Evolutionary conservation across 2,888 invertebrate species (phyloP).

Genomic region (Pterostichus niger): DNA sequence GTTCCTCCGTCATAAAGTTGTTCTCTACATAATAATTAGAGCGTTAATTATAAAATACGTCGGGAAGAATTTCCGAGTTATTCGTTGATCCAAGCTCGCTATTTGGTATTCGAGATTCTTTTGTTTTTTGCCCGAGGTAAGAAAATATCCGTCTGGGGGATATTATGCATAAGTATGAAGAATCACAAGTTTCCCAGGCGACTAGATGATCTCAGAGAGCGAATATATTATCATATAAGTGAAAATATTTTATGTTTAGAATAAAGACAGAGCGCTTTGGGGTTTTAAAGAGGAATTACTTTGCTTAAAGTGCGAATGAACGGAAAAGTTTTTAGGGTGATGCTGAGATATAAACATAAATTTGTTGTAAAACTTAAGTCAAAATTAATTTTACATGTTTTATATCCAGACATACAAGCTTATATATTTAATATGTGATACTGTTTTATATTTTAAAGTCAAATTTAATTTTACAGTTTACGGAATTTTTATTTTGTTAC

Average conservation of each 20-base stretch:
- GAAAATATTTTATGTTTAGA: constrained; percentile 61
- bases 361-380: too few species aligned
- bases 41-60: constrained; percentile 42
- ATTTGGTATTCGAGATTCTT: constrained; percentile 6
- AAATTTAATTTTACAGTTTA: too few species aligned
- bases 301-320: neutral
- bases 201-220: constrained; percentile 19
- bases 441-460: too few species aligned
- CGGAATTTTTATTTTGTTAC: too few species aligned
- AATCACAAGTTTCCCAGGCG: constrained; percentile 48
- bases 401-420: too few species aligned
- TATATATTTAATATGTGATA: too few species aligned
- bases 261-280: constrained; percentile 21
- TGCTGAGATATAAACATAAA: too few species aligned
- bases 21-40: constrained; percentile 41
- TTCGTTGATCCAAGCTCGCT: constrained; percentile 15
- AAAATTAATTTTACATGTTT: too few species aligned
- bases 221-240: constrained; percentile 59
- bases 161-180: constrained; percentile 59
- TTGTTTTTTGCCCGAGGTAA: constrained; percentile 21
- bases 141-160: constrained; percentile 32
- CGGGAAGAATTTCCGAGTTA: neutral
- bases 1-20: constrained; percentile 13
- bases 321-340: too few species aligned
- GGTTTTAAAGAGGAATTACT: constrained; percentile 13